Conservation (phyloP, 2,888 invertebrate genomes). For the Lasioglossum leucozonium region DNA sequence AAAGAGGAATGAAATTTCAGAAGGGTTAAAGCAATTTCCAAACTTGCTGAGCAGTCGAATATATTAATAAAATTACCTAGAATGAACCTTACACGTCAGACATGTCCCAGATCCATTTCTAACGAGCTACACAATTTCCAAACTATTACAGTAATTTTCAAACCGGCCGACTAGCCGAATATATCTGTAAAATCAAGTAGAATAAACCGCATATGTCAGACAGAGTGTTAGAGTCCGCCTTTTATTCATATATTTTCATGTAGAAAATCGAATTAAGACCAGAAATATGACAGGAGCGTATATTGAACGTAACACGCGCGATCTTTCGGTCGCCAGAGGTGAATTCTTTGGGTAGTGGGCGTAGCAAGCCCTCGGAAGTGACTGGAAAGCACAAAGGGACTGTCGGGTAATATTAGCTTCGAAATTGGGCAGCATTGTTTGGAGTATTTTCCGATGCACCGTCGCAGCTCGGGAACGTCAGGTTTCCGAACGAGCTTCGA, state of each 20-base stretch:
- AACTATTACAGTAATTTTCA: neutral
- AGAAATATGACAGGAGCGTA: neutral
- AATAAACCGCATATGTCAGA: neutral
- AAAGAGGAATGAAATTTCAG: too few relatives aligned
- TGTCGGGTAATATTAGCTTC: neutral
- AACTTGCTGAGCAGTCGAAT: neutral
- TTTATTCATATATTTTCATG: neutral
- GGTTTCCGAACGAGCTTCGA: neutral
- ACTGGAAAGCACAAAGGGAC: constrained; percentile 2
- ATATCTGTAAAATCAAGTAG: neutral
- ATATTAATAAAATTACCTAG: neutral
- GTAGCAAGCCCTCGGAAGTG: neutral
- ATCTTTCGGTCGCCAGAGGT: neutral
- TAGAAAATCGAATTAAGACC: neutral
- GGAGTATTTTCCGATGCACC: constrained; percentile 31
- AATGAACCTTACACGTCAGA: neutral
- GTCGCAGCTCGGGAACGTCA: constrained; percentile 1
- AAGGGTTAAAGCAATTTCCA: neutral
- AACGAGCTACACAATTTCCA: neutral
- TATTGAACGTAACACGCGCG: neutral
- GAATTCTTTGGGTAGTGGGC: neutral
- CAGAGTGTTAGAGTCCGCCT: neutral
- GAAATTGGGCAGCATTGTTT: constrained; percentile 23
- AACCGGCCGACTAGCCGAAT: neutral
- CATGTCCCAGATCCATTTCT: neutral